Evolutionary conservation across 2,888 invertebrate species (phyloP).

Genomic region (Onchidella celtica): DNA sequence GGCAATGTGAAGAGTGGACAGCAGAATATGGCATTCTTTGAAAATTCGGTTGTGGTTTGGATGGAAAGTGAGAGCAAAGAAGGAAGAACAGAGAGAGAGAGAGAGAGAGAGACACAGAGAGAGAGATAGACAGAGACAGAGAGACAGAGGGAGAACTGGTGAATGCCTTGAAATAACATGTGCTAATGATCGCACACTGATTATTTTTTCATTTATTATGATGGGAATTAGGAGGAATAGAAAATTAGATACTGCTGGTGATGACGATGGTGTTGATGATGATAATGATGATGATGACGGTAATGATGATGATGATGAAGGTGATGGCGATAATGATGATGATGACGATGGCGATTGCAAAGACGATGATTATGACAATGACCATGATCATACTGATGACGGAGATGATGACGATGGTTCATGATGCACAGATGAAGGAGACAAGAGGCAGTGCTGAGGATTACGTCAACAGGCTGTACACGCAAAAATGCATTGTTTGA

Average conservation of each 20-base stretch:
- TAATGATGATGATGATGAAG: conserved; percentile 8
- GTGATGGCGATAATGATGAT: not conserved
- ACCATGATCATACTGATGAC: conserved; percentile 14
- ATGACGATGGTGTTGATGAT: not conserved
- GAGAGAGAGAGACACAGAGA: conserved; percentile 20
- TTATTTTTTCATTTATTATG: not conserved
- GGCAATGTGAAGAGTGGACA: too few relatives aligned
- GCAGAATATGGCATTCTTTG: too few relatives aligned
- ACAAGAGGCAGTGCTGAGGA: not conserved
- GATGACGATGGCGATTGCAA: not conserved
- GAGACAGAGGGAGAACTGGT: not conserved
- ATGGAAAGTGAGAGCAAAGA: not conserved
- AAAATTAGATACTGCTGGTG: not conserved
- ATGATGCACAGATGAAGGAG: not conserved
- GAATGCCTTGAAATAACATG: not conserved
- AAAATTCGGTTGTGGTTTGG: too few relatives aligned
- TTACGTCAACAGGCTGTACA: too few relatives aligned
- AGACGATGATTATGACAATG: conserved; percentile 14
- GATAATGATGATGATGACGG: not conserved
- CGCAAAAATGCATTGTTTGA: too few relatives aligned
- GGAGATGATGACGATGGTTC: conserved; percentile 14
- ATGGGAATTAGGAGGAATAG: not conserved
- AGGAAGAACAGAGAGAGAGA: not conserved
- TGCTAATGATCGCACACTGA: not conserved
- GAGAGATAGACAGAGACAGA: not conserved